phyloP scores from a whole-genome alignment of 2,888 invertebrate genomes.

The Cheilosia vernalis region DNA sequence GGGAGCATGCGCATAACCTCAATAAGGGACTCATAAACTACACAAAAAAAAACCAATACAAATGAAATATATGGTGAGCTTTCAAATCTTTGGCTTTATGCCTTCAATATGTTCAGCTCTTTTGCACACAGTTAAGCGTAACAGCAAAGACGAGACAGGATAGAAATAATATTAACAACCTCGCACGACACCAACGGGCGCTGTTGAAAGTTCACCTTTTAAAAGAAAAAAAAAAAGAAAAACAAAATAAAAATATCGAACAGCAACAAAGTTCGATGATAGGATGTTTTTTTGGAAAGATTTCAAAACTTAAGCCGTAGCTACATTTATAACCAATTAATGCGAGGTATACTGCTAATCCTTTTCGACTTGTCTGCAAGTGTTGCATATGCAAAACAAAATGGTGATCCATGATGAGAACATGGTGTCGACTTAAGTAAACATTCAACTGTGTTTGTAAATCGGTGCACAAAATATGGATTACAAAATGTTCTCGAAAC shows the following conservation, averaged over 20 bases:
- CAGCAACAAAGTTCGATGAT: not conserved
- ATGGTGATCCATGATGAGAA: too few species aligned
- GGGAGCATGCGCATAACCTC: conserved; percentile 54
- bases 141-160: conserved; percentile 49
- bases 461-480: too few species aligned
- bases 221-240: not conserved
- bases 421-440: too few species aligned
- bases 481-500: too few species aligned
- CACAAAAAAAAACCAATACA: conserved; percentile 55
- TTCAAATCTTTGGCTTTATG: conserved; percentile 49
- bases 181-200: conserved; percentile 31
- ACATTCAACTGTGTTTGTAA: too few species aligned
- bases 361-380: too few species aligned
- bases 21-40: conserved; percentile 4
- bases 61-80: conserved; percentile 40
- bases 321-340: too few species aligned
- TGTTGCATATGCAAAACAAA: too few species aligned
- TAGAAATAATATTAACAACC: conserved; percentile 48
- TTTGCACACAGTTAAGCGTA: conserved; percentile 51
- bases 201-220: conserved; percentile 36
- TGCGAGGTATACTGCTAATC: too few species aligned
- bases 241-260: not conserved
- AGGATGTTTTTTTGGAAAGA: conserved; percentile 5
- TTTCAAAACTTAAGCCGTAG: not conserved
- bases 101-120: conserved; percentile 52